Evolutionary conservation across 35 echinoderm and acorn worm species (phyloP).

Genomic region (Apostichopus californicus): DNA sequence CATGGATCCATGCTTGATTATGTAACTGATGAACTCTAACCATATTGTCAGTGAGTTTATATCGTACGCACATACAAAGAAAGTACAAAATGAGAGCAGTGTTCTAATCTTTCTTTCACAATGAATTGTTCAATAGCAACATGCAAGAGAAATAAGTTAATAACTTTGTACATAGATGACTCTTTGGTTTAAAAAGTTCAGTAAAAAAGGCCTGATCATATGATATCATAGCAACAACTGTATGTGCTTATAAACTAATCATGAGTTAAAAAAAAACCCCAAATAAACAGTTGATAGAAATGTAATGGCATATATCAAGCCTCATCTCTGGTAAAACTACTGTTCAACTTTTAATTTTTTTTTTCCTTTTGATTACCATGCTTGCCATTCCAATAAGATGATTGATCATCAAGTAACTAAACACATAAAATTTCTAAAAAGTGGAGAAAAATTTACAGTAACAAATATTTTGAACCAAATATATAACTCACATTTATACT

Average conservation of each 20-base stretch:
- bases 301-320: too few relatives aligned
- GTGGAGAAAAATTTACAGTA: not conserved
- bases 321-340: too few relatives aligned
- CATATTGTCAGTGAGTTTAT: not conserved
- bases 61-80: not conserved
- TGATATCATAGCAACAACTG: not conserved
- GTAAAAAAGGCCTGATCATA: not conserved
- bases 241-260: not conserved
- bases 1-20: too few relatives aligned
- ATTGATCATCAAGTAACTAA: not conserved
- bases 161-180: constrained; percentile 28
- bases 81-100: not conserved
- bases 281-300: not conserved
- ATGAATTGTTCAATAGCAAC: constrained; percentile 16
- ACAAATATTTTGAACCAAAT: constrained; percentile 9
- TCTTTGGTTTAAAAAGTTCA: constrained; percentile 41
- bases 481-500: not conserved
- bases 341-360: too few relatives aligned
- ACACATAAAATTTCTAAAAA: not conserved
- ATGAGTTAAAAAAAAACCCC: not conserved
- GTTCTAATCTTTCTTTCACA: not conserved
- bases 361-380: not conserved
- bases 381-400: not conserved
- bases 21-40: too few relatives aligned
- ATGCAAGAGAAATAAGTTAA: constrained; percentile 52